Evolutionary conservation across 2,797 vertebrate genomes (phyloP), one percentile per base, ranked within the genome.

Genomic region (Melanogrammus aeglefinus): DNA sequence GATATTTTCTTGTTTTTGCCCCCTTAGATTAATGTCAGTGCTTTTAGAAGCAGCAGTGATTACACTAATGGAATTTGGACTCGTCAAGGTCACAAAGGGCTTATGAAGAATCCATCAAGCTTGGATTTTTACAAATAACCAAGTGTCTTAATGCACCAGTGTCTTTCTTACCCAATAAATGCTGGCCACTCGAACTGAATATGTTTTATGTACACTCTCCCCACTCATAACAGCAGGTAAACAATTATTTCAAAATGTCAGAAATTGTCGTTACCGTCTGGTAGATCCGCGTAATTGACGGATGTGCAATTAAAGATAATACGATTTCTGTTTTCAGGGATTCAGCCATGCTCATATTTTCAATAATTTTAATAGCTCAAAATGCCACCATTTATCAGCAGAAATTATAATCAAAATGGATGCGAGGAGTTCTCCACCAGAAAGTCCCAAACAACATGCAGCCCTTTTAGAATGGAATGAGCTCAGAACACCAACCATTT

Each of bases 1-100:
- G 57, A 63, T 63, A 63, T 77, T 83, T 87, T 14, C 24, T 78
- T 85, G 84, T 75, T 78, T 84, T 82, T 74, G 4, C 44, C 57
- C 57, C 33, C 69, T 39, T 35, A 82, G 84, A 87, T 83, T 78
- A 83, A 88, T 81, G 83, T 78, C 63, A 71, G 66, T 24, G 77
- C 77, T 24, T 72, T 74, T 78, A 82, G 84, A 85, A 77, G 79
- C 83, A 86, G 85, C 80, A 81, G 77, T 88, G 84, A 90, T 88
- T 87, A 88, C 84, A 74, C 84, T 89, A 84, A 90, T 87, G 88
- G 78, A 89, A 87, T 77, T 73, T 63, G 1, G 75, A 79, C 81
- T 79, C 79, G 81, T 70, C n/a, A 79, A 86, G 81, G 84, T 84
- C 84, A 82, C 70, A 77, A 41, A 35, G 7, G 4, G 3, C 16